These are phyloP conservation scores for Elgaria multicarinata DNA, from an alignment of 2,113 vertebrate species.

Conservation along the genomic window DNA sequence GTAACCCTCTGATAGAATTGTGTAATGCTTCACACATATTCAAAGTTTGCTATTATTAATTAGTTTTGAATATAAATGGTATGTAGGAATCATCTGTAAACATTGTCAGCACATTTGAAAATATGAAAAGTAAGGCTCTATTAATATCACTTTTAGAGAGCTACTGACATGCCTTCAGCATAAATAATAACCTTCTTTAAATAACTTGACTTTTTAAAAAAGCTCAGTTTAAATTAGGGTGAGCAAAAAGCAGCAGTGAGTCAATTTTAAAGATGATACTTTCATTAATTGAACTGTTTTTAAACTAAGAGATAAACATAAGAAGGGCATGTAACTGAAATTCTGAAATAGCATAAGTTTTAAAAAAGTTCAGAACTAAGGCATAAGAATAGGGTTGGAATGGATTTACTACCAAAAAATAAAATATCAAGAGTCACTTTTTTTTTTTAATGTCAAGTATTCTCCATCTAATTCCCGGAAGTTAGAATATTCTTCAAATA, in stretches of 20 bases:
- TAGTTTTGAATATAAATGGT: constrained; percentile 50
- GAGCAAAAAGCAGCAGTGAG: not conserved
- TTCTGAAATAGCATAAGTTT: not conserved
- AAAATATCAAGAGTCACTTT: not conserved
- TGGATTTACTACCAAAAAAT: not conserved
- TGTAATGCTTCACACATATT: constrained; percentile 32
- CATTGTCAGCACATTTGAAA: constrained; percentile 42
- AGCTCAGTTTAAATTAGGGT: constrained; percentile 36
- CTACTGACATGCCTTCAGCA: constrained; percentile 42
- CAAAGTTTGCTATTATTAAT: constrained; percentile 43
- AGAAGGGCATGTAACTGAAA: not conserved
- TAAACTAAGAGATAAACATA: not conserved
- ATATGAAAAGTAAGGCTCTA: constrained; percentile 46
- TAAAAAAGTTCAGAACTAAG: not conserved
- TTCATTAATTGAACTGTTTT: not conserved
- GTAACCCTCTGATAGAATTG: constrained; percentile 17
- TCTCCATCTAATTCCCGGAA: not conserved
- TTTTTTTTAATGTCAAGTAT: too few species aligned
- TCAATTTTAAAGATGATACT: not conserved
- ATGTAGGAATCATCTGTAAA: constrained; percentile 48
- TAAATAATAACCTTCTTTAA: constrained; percentile 50
- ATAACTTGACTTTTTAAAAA: not conserved
- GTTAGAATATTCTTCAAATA: not conserved
- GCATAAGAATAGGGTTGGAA: not conserved
- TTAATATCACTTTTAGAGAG: constrained; percentile 59